These are phyloP conservation scores for Xylocampa areola DNA, from an alignment of 2,888 invertebrate genomes.

Conservation along the genomic window DNA sequence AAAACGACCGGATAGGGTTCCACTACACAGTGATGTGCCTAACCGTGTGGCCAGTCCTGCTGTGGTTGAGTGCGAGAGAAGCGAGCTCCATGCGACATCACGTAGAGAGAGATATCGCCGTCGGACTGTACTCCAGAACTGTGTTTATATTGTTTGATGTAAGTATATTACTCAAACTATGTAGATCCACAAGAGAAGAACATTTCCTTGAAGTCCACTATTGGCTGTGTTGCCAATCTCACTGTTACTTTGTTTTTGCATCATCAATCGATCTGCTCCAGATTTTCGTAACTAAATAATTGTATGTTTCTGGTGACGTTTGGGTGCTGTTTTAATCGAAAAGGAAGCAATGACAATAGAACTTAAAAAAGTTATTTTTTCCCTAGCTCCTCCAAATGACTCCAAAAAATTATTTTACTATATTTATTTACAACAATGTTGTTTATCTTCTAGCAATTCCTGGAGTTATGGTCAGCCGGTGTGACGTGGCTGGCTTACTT, in stretches of 20 bases:
- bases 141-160: conserved; percentile 95
- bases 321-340: too few species aligned
- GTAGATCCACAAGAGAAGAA: too few species aligned
- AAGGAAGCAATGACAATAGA: too few species aligned
- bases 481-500: conserved; percentile 95
- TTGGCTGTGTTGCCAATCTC: too few species aligned
- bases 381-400: too few species aligned
- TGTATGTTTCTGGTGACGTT: too few species aligned
- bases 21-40: conserved; percentile 95
- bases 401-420: neutral
- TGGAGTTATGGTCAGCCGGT: conserved; percentile 94
- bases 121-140: conserved; percentile 94
- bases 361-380: too few species aligned
- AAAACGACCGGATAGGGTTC: conserved; percentile 95
- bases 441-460: conserved; percentile 90
- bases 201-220: too few species aligned
- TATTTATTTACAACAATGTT: neutral
- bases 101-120: conserved; percentile 94
- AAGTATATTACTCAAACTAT: too few species aligned
- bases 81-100: conserved; percentile 90
- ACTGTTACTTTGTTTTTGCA: too few species aligned
- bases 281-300: too few species aligned
- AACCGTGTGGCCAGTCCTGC: conserved; percentile 93
- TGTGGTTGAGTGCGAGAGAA: conserved; percentile 90
- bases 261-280: too few species aligned